A percentile compares a stretch with the other conserved stretches of the same genome.
Evolutionary conservation across 2,888 invertebrate species (phyloP).

Genomic region (Flexamia atlantica): DNA sequence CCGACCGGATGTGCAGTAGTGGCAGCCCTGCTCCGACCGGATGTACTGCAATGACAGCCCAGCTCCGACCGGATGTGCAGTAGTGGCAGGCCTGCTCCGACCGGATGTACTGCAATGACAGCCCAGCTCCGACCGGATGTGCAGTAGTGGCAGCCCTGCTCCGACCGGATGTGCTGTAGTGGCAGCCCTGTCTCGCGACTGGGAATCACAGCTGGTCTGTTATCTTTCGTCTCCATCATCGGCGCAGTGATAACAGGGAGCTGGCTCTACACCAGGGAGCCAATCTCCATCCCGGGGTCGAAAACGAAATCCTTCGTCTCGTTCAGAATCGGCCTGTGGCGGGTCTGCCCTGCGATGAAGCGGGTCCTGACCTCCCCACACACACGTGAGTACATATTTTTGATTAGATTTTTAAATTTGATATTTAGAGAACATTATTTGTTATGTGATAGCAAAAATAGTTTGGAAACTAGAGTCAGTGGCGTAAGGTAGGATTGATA

Average conservation of each 20-base stretch:
- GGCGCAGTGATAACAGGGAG: slow-evolving; percentile 75
- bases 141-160: not conserved
- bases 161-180: slow-evolving; percentile 19
- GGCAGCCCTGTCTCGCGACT: slow-evolving; percentile 72
- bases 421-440: too few relatives aligned
- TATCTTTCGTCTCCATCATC: slow-evolving; percentile 74
- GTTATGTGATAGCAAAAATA: not conserved
- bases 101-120: too few relatives aligned
- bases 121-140: too few relatives aligned
- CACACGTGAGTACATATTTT: slow-evolving; percentile 38
- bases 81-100: slow-evolving; percentile 75
- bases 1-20: slow-evolving; percentile 14
- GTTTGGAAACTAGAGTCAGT: not conserved
- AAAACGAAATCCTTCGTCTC: slow-evolving; percentile 74
- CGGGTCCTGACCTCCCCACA: slow-evolving; percentile 61
- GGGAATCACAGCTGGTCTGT: slow-evolving; percentile 75
- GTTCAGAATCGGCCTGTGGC: slow-evolving; percentile 76
- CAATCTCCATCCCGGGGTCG: slow-evolving; percentile 74
- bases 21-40: slow-evolving; percentile 71
- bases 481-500: not conserved
- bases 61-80: slow-evolving; percentile 73
- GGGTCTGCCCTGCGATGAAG: slow-evolving; percentile 75
- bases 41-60: slow-evolving; percentile 69
- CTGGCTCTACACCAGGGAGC: slow-evolving; percentile 76
- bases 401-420: too few relatives aligned